These are phyloP conservation scores for Cavia porcellus DNA, from an alignment of 2,113 vertebrate species.

Conservation along the genomic window DNA sequence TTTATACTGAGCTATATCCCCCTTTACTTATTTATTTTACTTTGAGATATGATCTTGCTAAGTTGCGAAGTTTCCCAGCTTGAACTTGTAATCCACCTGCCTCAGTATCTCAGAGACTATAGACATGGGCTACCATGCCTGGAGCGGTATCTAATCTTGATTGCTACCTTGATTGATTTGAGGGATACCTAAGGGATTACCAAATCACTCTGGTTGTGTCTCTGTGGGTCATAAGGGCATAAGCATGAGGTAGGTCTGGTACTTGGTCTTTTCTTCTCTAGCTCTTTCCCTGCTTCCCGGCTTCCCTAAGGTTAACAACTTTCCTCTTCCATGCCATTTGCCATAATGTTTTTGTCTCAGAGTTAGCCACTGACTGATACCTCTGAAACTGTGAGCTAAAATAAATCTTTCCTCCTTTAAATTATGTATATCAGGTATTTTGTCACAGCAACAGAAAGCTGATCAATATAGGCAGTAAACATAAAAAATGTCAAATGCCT, in stretches of 20 bases:
- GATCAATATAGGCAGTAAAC: neutral
- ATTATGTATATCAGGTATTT: neutral
- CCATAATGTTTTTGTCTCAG: neutral
- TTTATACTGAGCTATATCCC: neutral
- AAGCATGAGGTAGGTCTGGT: neutral
- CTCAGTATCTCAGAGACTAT: neutral
- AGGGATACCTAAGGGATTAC: neutral
- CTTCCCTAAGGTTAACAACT: neutral
- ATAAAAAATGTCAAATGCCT: neutral
- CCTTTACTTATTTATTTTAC: neutral
- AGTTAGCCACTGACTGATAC: neutral
- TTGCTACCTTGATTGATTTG: neutral
- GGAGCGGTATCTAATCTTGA: neutral
- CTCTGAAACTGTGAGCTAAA: neutral
- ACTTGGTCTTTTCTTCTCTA: neutral
- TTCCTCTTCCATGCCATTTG: neutral
- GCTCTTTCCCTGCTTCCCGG: neutral
- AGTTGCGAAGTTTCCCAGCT: neutral
- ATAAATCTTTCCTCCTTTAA: neutral
- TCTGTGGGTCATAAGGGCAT: neutral
- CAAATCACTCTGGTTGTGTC: neutral
- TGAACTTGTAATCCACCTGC: neutral
- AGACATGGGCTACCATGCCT: neutral
- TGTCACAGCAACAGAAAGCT: neutral
- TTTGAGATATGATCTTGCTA: neutral